These are phyloP conservation scores for Leptoclinus maculatus DNA, from an alignment of 2,797 vertebrate genomes.

Conservation along the genomic window DNA sequence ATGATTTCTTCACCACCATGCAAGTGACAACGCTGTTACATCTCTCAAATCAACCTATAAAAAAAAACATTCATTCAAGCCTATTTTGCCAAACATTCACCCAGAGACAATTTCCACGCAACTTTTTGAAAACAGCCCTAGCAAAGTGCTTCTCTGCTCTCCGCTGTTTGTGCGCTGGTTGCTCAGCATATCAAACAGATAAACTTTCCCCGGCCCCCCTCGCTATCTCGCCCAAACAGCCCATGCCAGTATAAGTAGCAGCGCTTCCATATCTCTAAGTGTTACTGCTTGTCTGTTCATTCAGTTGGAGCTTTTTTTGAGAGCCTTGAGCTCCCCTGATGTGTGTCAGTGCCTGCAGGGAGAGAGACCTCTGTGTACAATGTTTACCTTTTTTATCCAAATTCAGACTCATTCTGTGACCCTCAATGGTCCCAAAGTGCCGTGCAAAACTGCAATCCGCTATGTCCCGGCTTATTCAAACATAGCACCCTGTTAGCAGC, in stretches of 20 bases:
- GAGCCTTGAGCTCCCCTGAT: conserved; percentile 74
- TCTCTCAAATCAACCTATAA: conserved; percentile 43
- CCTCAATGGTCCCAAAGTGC: conserved; percentile 58
- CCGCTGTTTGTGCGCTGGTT: conserved; percentile 67
- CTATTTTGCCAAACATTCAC: conserved; percentile 45
- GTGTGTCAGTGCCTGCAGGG: conserved; percentile 73
- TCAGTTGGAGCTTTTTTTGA: conserved; percentile 85
- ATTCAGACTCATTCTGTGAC: conserved; percentile 67
- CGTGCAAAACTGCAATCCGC: conserved; percentile 51
- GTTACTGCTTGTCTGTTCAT: conserved; percentile 88
- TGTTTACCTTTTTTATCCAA: conserved; percentile 65
- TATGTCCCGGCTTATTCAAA: conserved; percentile 60
- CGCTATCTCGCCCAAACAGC: conserved; percentile 78
- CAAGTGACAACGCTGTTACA: conserved; percentile 41
- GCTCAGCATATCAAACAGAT: conserved; percentile 73
- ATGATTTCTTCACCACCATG: conserved; percentile 60
- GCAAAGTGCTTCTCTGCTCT: conserved; percentile 48
- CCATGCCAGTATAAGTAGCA: conserved; percentile 76
- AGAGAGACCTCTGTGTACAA: conserved; percentile 67
- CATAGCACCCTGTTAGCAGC: conserved; percentile 56
- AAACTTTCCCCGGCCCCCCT: conserved; percentile 51
- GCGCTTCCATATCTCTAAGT: conserved; percentile 82
- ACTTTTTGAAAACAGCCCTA: conserved; percentile 57
- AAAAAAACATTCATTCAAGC: conserved; percentile 58
- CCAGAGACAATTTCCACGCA: conserved; percentile 35